phyloP scores from a whole-genome alignment of 2,888 invertebrate genomes.

The Polydesmus complanatus region DNA sequence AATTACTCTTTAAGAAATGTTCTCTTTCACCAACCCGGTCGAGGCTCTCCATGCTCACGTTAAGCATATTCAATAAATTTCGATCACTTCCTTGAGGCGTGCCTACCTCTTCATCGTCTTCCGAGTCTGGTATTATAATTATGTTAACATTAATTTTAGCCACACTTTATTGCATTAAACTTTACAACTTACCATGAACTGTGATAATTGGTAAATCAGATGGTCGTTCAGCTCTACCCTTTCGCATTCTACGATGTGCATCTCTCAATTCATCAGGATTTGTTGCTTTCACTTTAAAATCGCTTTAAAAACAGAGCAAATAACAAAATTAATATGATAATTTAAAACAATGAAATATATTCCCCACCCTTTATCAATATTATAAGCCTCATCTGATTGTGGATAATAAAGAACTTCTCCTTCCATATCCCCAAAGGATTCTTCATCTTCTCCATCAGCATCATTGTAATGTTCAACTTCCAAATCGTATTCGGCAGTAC shows the following conservation, averaged over 20 bases:
- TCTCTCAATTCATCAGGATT: constrained; percentile 68
- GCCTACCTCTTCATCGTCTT: constrained; percentile 57
- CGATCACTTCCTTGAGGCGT: constrained; percentile 67
- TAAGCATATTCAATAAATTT: constrained; percentile 36
- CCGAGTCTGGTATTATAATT: constrained; percentile 20
- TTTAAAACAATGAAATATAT: background rate
- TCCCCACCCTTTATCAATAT: constrained; percentile 20
- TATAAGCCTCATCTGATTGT: constrained; percentile 33
- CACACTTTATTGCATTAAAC: background rate
- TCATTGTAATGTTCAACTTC: constrained; percentile 55
- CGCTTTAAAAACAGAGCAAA: constrained; percentile 28
- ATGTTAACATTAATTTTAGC: too few species aligned
- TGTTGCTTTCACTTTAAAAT: constrained; percentile 77
- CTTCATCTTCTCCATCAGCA: constrained; percentile 54
- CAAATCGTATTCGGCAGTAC: constrained; percentile 33
- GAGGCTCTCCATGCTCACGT: constrained; percentile 33
- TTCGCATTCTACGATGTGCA: constrained; percentile 54
- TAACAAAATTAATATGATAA: background rate
- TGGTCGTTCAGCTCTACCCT: constrained; percentile 36
- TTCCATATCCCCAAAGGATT: constrained; percentile 36
- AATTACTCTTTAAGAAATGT: constrained; percentile 34
- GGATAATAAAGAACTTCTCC: constrained; percentile 58
- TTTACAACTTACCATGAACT: constrained; percentile 12
- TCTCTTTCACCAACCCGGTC: constrained; percentile 34
- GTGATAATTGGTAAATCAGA: constrained; percentile 21